phyloP scores from a whole-genome alignment of 1,140 invertebrate genomes.

The Bombus sibiricus region DNA sequence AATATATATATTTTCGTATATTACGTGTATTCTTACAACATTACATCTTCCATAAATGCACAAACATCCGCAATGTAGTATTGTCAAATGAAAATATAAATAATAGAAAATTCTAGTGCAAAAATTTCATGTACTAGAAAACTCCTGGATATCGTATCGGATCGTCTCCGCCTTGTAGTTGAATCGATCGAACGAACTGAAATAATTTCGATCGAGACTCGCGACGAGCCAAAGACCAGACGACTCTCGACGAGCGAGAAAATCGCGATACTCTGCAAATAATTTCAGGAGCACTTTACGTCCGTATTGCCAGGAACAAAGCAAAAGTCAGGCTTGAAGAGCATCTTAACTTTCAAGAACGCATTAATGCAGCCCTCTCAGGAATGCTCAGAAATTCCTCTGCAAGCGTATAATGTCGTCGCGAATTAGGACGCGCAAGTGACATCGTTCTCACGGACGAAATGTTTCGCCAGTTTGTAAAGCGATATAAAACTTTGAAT shows the following conservation, averaged over 20 bases:
- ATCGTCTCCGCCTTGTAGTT: neutral
- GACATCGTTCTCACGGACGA: conserved; percentile 22
- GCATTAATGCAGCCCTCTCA: conserved; percentile 28
- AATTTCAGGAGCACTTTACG: conserved; percentile 32
- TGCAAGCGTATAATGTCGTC: conserved; percentile 36
- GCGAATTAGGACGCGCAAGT: conserved; percentile 36
- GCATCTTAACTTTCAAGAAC: conserved; percentile 50
- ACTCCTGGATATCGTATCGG: too few relatives aligned
- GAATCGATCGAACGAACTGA: neutral
- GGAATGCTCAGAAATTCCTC: conserved; percentile 43
- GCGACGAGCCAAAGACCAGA: neutral
- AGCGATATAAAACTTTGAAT: neutral
- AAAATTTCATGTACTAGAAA: too few relatives aligned
- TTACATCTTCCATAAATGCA: too few relatives aligned
- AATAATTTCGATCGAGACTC: neutral
- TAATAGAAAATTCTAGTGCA: too few relatives aligned
- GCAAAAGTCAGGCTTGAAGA: conserved; percentile 36
- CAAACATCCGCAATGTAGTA: too few relatives aligned
- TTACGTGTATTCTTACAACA: too few relatives aligned
- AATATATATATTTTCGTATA: too few relatives aligned
- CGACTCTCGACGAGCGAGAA: neutral
- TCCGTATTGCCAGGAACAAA: conserved; percentile 29
- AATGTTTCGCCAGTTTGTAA: neutral
- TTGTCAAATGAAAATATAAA: too few relatives aligned
- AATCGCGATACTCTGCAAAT: conserved; percentile 23